Base-by-base conservation (phyloP, 2,888 invertebrate genomes). In the Parnassius mnemosyne region DNA sequence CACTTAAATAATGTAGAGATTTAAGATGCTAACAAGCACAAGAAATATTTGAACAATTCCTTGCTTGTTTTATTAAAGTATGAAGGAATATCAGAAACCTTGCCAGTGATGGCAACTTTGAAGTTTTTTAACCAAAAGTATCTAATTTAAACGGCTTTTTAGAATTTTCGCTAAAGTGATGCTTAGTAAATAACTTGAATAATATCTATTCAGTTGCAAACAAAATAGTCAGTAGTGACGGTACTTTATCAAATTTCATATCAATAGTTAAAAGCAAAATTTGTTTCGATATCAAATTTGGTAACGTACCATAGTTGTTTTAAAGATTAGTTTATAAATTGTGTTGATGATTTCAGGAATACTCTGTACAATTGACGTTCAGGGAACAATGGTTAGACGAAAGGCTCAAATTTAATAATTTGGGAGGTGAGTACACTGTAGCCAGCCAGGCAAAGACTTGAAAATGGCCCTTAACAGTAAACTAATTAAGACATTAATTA, bases 301-400 rank as follows among this genome's bases (percentile, higher is more conserved):
- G 70, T 68, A 71, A 16, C 59, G 61, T 68, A 64, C 62, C 57
- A 65, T 61, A 59, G 12, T 13, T 34, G 1, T 1, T 5, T 50
- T 41, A 12, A 5, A 49, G 16, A 61, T 42, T 44, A 9, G 34
- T 44, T 34, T 66, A 57, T 52, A 75, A 56, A 57, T 9, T 47
- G n/a, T 63, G 42, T 59, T 65, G 66, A 64, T 74, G 70, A 84
- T 94, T 93, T 77, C 94, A 97, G 97, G 98, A 99, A 94, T 99
- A 98, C 94, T 98, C 97, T 83, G 98, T 98, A 78, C 98, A 98
- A 92, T 93, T 99, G 82, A 98, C 98, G 73, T 98, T 99, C 93
- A 95, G 98, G 85, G 98, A 99, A 87, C 97, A 98, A 91, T 99
- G 98, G 98, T 91, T 96, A 81, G 98, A 99, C 87, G 97, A 98